These are phyloP conservation scores for Ruditapes philippinarum DNA, from an alignment of 1,140 invertebrate genomes.

Conservation along the genomic window DNA sequence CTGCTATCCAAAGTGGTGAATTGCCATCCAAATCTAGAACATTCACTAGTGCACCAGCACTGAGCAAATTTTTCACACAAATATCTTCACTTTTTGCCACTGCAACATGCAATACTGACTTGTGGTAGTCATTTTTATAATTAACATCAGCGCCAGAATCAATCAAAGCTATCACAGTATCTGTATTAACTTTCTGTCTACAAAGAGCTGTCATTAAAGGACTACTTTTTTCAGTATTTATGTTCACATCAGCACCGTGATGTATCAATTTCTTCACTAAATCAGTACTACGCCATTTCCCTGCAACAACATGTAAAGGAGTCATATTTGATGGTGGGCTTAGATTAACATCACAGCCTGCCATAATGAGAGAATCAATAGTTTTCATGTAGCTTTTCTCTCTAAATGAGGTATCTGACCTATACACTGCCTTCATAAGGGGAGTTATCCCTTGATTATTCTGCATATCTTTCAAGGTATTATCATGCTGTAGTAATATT, in stretches of 20 bases:
- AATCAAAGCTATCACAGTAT: slow-evolving; percentile 73
- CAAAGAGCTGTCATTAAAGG: slow-evolving; percentile 73
- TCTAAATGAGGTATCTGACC: slow-evolving; percentile 69
- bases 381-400: slow-evolving; percentile 68
- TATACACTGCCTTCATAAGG: slow-evolving; percentile 74
- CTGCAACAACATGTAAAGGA: slow-evolving; percentile 74
- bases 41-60: slow-evolving; percentile 74
- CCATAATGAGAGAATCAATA: slow-evolving; percentile 69
- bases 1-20: slow-evolving; percentile 59
- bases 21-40: slow-evolving; percentile 65
- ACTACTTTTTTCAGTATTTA: slow-evolving; percentile 62
- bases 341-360: slow-evolving; percentile 75
- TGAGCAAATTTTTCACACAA: slow-evolving; percentile 72
- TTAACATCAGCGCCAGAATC: slow-evolving; percentile 73
- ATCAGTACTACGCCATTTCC: slow-evolving; percentile 61
- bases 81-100: slow-evolving; percentile 74
- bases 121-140: slow-evolving; percentile 66
- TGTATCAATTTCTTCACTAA: slow-evolving; percentile 67
- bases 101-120: slow-evolving; percentile 73
- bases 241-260: slow-evolving; percentile 77
- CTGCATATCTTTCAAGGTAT: slow-evolving; percentile 67
- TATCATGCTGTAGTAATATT: slow-evolving; percentile 66
- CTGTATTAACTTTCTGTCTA: slow-evolving; percentile 65
- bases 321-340: slow-evolving; percentile 71
- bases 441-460: slow-evolving; percentile 78